Evolutionary conservation across 2,797 vertebrate genomes (phyloP).

Genomic region (Sitta carolinensis): DNA sequence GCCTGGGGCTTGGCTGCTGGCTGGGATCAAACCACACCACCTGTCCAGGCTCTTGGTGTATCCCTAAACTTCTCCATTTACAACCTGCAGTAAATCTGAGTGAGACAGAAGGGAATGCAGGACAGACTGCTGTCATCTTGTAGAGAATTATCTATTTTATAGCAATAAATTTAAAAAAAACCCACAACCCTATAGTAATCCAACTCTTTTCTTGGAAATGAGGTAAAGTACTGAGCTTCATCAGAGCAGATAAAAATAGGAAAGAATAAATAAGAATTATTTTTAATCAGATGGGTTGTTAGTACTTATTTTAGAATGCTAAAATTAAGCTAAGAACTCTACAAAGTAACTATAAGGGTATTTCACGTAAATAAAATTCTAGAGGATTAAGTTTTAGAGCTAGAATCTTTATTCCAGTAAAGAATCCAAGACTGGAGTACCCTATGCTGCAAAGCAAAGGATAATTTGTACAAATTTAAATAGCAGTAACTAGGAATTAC

Average conservation of each 20-base stretch:
- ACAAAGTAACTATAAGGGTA: background rate
- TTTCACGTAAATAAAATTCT: background rate
- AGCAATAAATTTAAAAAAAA: background rate
- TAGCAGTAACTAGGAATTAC: background rate
- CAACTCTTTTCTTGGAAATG: background rate
- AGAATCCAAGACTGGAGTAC: background rate
- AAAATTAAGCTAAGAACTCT: background rate
- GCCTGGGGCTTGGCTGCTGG: background rate
- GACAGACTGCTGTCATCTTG: background rate
- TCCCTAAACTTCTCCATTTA: background rate
- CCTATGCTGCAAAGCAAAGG: background rate
- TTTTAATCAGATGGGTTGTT: background rate
- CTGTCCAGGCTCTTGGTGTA: background rate
- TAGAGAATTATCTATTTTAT: background rate
- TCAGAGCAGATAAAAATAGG: slow-evolving; percentile 5
- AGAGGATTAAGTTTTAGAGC: background rate
- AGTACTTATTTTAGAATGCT: background rate
- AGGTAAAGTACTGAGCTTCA: background rate
- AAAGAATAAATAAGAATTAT: background rate
- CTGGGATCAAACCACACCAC: background rate
- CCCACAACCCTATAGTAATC: background rate
- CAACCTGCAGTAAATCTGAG: background rate
- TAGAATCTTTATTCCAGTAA: background rate
- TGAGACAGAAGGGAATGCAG: background rate
- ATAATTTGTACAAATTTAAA: background rate